Conservation (phyloP, 2,888 invertebrate species). For the Allolobophora icterica region DNA sequence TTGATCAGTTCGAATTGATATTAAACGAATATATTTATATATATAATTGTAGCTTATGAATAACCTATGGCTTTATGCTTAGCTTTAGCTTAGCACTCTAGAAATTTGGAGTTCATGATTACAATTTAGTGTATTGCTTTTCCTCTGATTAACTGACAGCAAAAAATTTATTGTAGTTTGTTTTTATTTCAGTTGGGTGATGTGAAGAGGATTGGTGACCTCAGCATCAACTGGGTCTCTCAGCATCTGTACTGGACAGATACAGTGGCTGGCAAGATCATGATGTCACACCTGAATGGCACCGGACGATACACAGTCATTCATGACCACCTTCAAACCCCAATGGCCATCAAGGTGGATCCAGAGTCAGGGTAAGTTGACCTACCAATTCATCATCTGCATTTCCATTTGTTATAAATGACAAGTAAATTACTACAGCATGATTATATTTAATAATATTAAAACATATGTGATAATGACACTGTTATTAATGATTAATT, state of each 20-base stretch:
- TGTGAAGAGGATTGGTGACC: constrained; percentile 62
- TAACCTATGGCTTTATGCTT: too few relatives aligned
- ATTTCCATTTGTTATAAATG: background rate
- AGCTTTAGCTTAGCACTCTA: too few relatives aligned
- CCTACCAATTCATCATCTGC: background rate
- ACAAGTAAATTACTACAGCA: too few relatives aligned
- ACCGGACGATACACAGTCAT: constrained; percentile 36
- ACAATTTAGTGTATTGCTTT: too few relatives aligned
- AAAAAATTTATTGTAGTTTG: background rate
- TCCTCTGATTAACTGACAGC: background rate
- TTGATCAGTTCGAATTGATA: too few relatives aligned
- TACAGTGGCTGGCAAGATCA: constrained; percentile 52
- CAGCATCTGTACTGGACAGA: constrained; percentile 68
- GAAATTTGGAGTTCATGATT: too few relatives aligned
- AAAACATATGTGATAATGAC: too few relatives aligned
- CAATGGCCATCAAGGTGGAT: constrained; percentile 45
- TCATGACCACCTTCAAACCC: constrained; percentile 41
- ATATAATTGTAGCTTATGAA: too few relatives aligned
- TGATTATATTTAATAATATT: too few relatives aligned
- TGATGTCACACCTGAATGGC: constrained; percentile 38
- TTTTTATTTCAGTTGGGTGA: constrained; percentile 19
- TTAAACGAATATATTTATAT: too few relatives aligned
- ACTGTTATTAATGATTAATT: too few relatives aligned
- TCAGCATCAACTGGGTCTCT: constrained; percentile 68
- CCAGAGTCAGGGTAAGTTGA: constrained; percentile 42